These are phyloP conservation scores for Phalacrocorax brasilianus DNA, from an alignment of 2,113 vertebrate genomes.

Conservation along the genomic window DNA sequence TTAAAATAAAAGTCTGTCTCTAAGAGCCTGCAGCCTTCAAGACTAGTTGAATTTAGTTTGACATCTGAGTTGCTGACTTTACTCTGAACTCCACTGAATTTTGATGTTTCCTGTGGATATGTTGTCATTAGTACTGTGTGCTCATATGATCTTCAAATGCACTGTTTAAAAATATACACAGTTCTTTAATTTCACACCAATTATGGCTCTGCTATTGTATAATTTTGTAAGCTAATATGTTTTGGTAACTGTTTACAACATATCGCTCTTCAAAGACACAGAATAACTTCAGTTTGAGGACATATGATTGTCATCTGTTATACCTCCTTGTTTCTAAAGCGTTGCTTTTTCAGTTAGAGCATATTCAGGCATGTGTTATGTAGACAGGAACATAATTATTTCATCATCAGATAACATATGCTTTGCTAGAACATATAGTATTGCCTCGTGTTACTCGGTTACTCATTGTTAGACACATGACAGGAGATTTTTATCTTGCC, in stretches of 20 bases:
- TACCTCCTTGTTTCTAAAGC: not conserved
- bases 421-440: not conserved
- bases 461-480: not conserved
- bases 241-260: not conserved
- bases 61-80: not conserved
- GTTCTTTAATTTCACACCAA: not conserved
- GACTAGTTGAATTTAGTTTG: not conserved
- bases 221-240: not conserved
- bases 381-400: not conserved
- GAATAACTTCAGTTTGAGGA: not conserved
- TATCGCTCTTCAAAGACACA: not conserved
- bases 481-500: not conserved
- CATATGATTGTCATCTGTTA: not conserved
- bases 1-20: not conserved
- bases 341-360: not conserved
- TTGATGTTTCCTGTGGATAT: accelerated
- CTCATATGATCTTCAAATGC: not conserved
- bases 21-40: not conserved
- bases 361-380: not conserved
- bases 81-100: not conserved
- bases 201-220: not conserved
- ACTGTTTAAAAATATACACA: accelerated
- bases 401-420: not conserved
- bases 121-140: accelerated
- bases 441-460: not conserved